Evolutionary conservation across 92 coral and sea anemone species (phyloP), one percentile per base, ranked within the genome.

Genomic region (Phymanthus crucifer): DNA sequence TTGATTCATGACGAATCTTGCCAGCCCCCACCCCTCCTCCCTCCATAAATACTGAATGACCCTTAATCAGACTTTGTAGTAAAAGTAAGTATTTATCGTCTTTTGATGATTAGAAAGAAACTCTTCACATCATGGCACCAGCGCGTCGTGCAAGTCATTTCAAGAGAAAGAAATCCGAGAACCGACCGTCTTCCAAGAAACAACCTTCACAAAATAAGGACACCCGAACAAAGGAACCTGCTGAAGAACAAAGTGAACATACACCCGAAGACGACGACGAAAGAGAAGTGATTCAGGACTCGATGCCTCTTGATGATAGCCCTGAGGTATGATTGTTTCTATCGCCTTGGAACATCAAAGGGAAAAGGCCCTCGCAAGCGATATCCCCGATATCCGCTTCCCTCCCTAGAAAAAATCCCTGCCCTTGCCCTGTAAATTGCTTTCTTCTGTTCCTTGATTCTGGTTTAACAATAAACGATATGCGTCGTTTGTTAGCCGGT

Each of bases 291-390:
- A 58, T 81, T 32, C 79, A 81, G 73, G 85, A 81, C 50, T 81
- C 85, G 6, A 10, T 81, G 17, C 85, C 85, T 24, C 47, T 81
- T 52, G 82, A 78, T 24, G 85, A 81, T 29, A 71, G 78, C 29
- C 85, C 85, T 3, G 66, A 81, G 50, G 67, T 47, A 21, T 23
- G 4, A 43, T 6, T 14, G 13, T 43, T 43, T 0, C 48, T 43
- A 43, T n/a, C n/a, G n/a, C n/a, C n/a, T n/a, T n/a, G n/a, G n/a
- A n/a, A n/a, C n/a, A n/a, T n/a, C n/a, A n/a, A n/a, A n/a, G n/a
- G n/a, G n/a, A n/a, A n/a, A n/a, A n/a, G n/a, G n/a, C n/a, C n/a
- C n/a, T n/a, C n/a, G n/a, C n/a, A n/a, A n/a, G n/a, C n/a, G n/a
- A n/a, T n/a, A n/a, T n/a, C n/a, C n/a, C n/a, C 31, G 47, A n/a